Evolutionary conservation across 1,140 invertebrate genomes (phyloP).

Genomic region (Zophobas atratus): DNA sequence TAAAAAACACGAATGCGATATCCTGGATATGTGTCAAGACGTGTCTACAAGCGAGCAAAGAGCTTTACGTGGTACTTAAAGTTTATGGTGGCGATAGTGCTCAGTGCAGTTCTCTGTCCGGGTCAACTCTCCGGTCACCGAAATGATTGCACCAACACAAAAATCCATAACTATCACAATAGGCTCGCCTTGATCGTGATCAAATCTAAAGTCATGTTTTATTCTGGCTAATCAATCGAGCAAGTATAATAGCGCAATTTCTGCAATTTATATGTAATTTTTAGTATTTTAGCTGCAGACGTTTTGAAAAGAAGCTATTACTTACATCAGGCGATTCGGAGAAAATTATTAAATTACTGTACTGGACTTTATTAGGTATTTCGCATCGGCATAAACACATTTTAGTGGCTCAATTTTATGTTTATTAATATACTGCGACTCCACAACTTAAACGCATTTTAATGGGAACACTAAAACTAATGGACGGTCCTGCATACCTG

Average conservation of each 20-base stretch:
- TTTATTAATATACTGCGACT: slow-evolving; percentile 41
- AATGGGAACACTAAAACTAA: slow-evolving; percentile 38
- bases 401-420: slow-evolving; percentile 43
- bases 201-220: slow-evolving; percentile 36
- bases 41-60: slow-evolving; percentile 55
- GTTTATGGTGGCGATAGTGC: slow-evolving; percentile 60
- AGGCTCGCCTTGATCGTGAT: slow-evolving; percentile 42
- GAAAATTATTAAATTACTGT: slow-evolving; percentile 41
- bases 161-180: slow-evolving; percentile 42
- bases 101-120: slow-evolving; percentile 57
- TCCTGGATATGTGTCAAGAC: slow-evolving; percentile 52
- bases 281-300: slow-evolving; percentile 13
- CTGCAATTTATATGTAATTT: slow-evolving; percentile 39
- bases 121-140: slow-evolving; percentile 51
- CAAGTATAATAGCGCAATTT: slow-evolving; percentile 29
- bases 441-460: slow-evolving; percentile 39
- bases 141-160: slow-evolving; percentile 46
- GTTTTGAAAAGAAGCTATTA: slow-evolving; percentile 10
- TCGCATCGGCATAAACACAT: slow-evolving; percentile 41
- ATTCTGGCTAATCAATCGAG: slow-evolving; percentile 41
- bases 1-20: slow-evolving; percentile 46
- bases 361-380: slow-evolving; percentile 40
- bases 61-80: slow-evolving; percentile 62
- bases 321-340: slow-evolving; percentile 1
- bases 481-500: slow-evolving; percentile 39